Percentiles rank a stretch among this genome's conserved stretches.
Evolutionary conservation across 2,888 invertebrate species (phyloP).

Genomic region (Drosophila fulvimacula): DNA sequence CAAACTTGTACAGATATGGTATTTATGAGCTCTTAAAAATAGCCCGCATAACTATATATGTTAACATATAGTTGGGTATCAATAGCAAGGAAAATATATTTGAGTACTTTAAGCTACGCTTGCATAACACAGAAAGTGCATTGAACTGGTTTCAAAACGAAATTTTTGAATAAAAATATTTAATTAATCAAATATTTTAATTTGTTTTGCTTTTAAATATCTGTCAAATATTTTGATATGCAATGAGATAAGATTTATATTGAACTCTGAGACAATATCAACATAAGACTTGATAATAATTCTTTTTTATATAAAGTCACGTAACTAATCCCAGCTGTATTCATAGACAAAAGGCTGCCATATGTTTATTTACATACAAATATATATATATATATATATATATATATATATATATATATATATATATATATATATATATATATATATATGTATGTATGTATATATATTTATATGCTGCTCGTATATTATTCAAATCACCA

Average conservation of each 20-base stretch:
- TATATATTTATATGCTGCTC: constrained; percentile 6
- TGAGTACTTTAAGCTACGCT: background rate
- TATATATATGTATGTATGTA: background rate
- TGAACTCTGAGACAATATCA: background rate
- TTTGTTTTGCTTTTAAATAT: background rate
- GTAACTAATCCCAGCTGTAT: background rate
- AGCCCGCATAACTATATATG: constrained; percentile 34
- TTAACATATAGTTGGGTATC: constrained; percentile 20
- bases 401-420: no score
- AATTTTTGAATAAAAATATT: background rate
- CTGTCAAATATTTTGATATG: background rate
- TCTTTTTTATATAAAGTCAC: background rate
- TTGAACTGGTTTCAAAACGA: background rate
- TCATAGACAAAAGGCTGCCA: background rate
- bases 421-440: background rate
- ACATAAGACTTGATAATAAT: constrained; percentile 1
- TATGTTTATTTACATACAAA: background rate
- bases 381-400: constrained; percentile 1
- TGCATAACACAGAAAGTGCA: background rate
- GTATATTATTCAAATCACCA: constrained; percentile 24
- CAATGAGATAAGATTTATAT: background rate
- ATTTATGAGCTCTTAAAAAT: constrained; percentile 70
- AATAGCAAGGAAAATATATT: constrained; percentile 15
- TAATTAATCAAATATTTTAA: background rate
- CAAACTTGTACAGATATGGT: constrained; percentile 44